Base-by-base conservation (phyloP, 2,797 vertebrate genomes). In the Dendrocincla fuliginosa region DNA sequence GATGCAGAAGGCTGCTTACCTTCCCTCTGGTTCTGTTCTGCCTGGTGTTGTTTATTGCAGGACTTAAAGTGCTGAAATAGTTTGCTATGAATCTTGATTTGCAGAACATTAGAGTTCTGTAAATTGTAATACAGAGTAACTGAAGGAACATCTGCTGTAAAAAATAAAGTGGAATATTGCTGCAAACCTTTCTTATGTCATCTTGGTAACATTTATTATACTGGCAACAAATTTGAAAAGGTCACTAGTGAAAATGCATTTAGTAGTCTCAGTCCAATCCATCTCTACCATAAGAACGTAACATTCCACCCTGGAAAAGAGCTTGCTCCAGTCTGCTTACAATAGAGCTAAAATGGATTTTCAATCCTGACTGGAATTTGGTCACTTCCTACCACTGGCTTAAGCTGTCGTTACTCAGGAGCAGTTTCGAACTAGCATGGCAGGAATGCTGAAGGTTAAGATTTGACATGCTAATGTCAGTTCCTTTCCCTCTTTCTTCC, bases 1-100 rank as follows among this genome's bases (percentile, higher is more conserved):
- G 73, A 87, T 68, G 63, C 69, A 68, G 64, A 80, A 28, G 41
- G 35, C 82, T 89, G 73, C 70, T 84, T 87, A 85, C 78, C 59
- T 94, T 86, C 76, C 94, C 83, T 89, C 77, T 76, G 69, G 86
- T 92, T 84, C 75, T 94, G 33, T 89, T 90, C 91, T 97, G 86
- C 81, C 87, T 82, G 28, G 5, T 82, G 71, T 75, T 90, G 39
- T 90, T 95, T 95, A 93, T 89, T 73, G 74, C 46, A 83, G 25
- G 56, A 90, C 60, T 92, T 85, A 84, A 84, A 84, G 79, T 35
- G 67, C 63, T 80, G 69, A 69, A 94, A 89, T 23, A 77, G 42
- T 89, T 92, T 77, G 79, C 87, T 76, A 89, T 95, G 91, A 93
- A 94, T 95, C 95, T 95, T 96, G 85, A 88, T 93, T 95, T 96